These are phyloP conservation scores for Sarcophilus harrisii DNA, from an alignment of 2,797 vertebrate species.

Conservation along the genomic window DNA sequence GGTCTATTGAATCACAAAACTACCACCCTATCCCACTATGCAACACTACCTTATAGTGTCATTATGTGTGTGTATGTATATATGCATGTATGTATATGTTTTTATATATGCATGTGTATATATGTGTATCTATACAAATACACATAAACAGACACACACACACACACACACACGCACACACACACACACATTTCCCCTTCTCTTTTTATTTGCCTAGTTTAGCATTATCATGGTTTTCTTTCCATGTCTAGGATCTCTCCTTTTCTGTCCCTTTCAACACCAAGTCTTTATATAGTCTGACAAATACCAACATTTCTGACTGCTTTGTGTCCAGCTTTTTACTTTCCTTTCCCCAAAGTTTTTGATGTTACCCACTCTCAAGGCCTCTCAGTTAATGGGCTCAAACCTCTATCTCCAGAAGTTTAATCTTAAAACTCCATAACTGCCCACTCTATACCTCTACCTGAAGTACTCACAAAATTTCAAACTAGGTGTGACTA, in stretches of 20 bases:
- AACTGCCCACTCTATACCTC: not conserved
- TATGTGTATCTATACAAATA: too few relatives aligned
- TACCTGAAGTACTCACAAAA: not conserved
- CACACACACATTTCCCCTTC: too few relatives aligned
- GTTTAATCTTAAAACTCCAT: not conserved
- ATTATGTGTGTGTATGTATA: too few relatives aligned
- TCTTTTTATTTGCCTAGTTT: not conserved
- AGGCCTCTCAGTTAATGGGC: not conserved
- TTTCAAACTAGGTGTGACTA: not conserved
- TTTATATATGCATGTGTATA: too few relatives aligned
- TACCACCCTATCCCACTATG: not conserved
- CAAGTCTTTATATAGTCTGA: not conserved
- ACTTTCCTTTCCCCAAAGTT: not conserved
- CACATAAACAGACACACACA: too few relatives aligned
- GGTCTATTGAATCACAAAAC: not conserved
- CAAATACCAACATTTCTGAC: not conserved
- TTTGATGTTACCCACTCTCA: not conserved
- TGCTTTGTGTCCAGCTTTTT: not conserved
- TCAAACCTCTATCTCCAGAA: not conserved
- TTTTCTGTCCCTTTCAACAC: not conserved
- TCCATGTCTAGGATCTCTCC: not conserved
- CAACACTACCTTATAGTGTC: too few relatives aligned
- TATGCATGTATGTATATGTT: too few relatives aligned
- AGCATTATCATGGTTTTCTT: not conserved
- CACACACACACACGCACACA: too few relatives aligned